phyloP scores from a whole-genome alignment of 2,797 vertebrate genomes.

The Dipus sagitta region DNA sequence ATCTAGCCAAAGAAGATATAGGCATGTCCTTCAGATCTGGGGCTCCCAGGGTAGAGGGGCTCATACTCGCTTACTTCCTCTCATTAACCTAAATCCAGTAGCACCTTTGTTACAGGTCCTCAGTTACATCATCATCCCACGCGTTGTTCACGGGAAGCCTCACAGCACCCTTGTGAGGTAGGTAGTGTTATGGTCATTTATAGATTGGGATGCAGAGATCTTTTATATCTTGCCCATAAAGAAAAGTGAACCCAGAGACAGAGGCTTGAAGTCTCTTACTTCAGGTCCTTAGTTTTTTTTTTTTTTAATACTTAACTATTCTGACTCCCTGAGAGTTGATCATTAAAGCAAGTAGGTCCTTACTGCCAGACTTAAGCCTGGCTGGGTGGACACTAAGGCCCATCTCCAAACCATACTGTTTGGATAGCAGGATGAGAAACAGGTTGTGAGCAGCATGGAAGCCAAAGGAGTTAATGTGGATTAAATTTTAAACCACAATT shows the following conservation, averaged over 20 bases:
- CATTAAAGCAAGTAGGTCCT: conserved; percentile 71
- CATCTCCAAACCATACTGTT: conserved; percentile 49
- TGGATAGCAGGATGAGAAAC: conserved; percentile 46
- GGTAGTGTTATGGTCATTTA: conserved; percentile 74
- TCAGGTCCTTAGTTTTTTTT: conserved; percentile 47
- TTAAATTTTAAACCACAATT: conserved; percentile 12
- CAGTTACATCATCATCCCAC: neutral
- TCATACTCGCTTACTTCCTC: neutral
- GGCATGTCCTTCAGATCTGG: neutral
- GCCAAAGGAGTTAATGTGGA: conserved; percentile 12
- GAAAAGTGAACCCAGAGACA: conserved; percentile 57
- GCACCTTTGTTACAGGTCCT: conserved; percentile 48
- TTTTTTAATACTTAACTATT: conserved; percentile 66
- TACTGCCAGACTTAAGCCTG: conserved; percentile 43
- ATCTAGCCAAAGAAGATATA: conserved; percentile 3
- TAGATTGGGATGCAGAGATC: conserved; percentile 68
- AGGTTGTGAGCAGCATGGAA: neutral
- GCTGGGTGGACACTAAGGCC: conserved; percentile 52
- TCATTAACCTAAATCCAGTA: conserved; percentile 35
- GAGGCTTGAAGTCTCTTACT: conserved; percentile 59
- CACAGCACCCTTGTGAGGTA: conserved; percentile 83
- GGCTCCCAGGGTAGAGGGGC: neutral
- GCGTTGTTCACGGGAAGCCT: conserved; percentile 68
- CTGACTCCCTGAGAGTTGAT: conserved; percentile 83
- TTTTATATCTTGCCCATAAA: conserved; percentile 61